These are phyloP conservation scores for Corapipo altera DNA, from an alignment of 2,113 vertebrate species.

Conservation along the genomic window DNA sequence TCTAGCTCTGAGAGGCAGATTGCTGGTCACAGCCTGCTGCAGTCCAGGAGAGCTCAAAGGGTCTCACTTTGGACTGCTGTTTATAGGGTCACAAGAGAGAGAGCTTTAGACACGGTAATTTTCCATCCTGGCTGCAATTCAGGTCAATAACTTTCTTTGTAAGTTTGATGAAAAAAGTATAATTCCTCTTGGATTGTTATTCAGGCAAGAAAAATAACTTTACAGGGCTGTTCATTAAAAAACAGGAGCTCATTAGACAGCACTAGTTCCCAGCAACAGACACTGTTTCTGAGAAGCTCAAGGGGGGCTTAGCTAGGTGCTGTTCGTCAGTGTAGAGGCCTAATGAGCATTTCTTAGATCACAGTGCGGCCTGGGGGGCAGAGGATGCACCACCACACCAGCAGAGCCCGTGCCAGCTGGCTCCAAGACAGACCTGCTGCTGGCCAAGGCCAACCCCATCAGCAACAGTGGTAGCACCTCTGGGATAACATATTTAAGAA, in stretches of 20 bases:
- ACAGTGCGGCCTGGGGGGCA: too few relatives aligned
- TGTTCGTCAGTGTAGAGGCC: background rate
- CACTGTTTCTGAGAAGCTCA: background rate
- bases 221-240: background rate
- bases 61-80: background rate
- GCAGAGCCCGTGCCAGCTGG: background rate
- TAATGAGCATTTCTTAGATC: background rate
- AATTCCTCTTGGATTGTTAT: background rate
- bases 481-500: background rate
- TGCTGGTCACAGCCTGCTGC: background rate
- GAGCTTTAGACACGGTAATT: background rate
- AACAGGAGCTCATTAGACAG: background rate
- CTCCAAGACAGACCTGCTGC: background rate
- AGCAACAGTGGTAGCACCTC: accelerated
- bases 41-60: background rate
- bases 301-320: background rate
- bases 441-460: background rate
- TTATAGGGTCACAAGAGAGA: background rate
- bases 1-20: background rate
- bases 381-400: background rate
- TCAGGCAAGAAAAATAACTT: background rate
- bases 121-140: background rate
- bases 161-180: background rate
- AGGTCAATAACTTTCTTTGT: background rate
- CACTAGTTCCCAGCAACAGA: background rate